Conservation (phyloP, 2,888 invertebrate genomes). For the Scaeva pyrastri region DNA sequence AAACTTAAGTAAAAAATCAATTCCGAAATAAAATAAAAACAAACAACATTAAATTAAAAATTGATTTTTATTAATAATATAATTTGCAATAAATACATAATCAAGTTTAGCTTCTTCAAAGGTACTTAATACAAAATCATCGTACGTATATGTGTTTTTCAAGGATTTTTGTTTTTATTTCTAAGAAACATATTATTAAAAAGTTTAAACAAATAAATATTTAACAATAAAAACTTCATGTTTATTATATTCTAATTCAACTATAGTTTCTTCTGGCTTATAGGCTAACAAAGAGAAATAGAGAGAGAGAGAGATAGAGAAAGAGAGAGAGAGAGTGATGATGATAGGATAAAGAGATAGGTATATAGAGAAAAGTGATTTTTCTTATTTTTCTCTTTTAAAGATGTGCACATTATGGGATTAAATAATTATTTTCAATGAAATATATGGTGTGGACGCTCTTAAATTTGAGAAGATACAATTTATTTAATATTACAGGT, state of each 20-base stretch:
- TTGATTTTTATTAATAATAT: constrained; percentile 67
- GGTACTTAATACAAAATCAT: constrained; percentile 74
- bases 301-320: constrained; percentile 46
- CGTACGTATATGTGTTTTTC: constrained; percentile 64
- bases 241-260: constrained; percentile 70
- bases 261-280: constrained; percentile 61
- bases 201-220: constrained; percentile 67
- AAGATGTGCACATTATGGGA: constrained; percentile 62
- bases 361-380: constrained; percentile 20
- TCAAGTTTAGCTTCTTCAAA: constrained; percentile 64
- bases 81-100: constrained; percentile 54
- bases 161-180: constrained; percentile 33
- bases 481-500: constrained; percentile 51
- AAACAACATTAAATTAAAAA: constrained; percentile 50
- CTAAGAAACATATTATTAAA: constrained; percentile 36
- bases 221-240: constrained; percentile 68
- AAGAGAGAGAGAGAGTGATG: constrained; percentile 20
- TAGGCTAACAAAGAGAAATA: constrained; percentile 52
- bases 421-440: constrained; percentile 61
- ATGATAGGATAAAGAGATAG: too few relatives aligned
- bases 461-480: constrained; percentile 72
- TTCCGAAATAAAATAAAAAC: constrained; percentile 27
- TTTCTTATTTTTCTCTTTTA: constrained; percentile 21
- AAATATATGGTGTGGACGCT: constrained; percentile 71
- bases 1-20: constrained; percentile 11